Evolutionary conservation across 1,140 invertebrate genomes (phyloP), one percentile per base, ranked within the genome.

Genomic region (Manduca sexta): DNA sequence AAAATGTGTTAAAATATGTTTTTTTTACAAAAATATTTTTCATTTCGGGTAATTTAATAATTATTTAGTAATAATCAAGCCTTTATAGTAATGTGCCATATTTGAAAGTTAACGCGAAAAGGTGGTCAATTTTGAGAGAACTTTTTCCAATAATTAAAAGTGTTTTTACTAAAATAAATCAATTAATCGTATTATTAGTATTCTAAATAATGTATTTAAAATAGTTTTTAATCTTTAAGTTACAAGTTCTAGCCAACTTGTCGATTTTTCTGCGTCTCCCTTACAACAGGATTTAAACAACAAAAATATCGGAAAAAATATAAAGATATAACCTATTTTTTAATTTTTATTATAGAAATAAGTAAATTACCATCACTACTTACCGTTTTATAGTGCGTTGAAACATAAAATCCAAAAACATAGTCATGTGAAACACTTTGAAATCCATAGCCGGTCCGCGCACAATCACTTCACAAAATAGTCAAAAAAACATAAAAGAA

Each of bases 381-480:
- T 53, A 74, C 73, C 60, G 52, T 51, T 48, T 49, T 16, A 16
- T 39, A 21, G 12, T 30, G 31, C 38, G 50, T 29, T 12, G 44
- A 7, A 34, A 31, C 16, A 43, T 45, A 63, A 58, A 48, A 71
- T 72, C 70, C 70, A 68, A 14, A 38, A 21, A 44, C 5, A 54
- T 47, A 47, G 52, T 43, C 56, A 57, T 52, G 40, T 43, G 39
- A 34, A 64, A 37, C 56, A 63, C 50, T 45, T 15, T 15, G 11
- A 21, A 40, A 17, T 41, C 29, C 13, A 13, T 21, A 44, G 21
- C 33, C 54, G 41, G 59, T 35, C 54, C 35, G 30, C 14, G 16
- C 62, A 64, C 66, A 56, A 11, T 17, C 68, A 75, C 66, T 62
- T 47, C 65, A 70, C 63, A 55, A 57, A 64, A 65, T 51, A 49